Base-by-base conservation (phyloP, 2,888 invertebrate species). In the Cryptus armator region DNA sequence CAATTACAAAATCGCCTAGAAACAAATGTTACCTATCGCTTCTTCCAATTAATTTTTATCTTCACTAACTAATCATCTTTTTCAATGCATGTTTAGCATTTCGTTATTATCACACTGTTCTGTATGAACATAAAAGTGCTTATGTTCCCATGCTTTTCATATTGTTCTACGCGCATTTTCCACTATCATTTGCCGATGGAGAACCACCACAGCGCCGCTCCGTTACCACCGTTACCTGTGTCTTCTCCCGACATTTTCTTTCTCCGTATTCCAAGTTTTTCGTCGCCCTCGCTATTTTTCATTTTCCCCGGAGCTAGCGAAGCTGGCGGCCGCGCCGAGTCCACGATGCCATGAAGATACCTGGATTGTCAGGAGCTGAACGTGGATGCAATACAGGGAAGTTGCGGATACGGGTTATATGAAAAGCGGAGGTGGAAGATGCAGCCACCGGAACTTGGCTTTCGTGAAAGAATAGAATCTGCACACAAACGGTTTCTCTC, bases 201-300 rank as follows among this genome's bases (percentile, higher is more conserved):
- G 64, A 62, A 48, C 72, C 62, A 74, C 46, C 59, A 1, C 29
- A 44, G 12, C 59, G 19, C n/a, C 37, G 32, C 19, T 43, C 66
- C 70, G 32, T 64, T 56, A 48, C 62, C 44, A 14, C 32, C 77
- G 51, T 46, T 76, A 66, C 64, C 72, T 68, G 81, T 62, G 72
- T 66, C 74, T 79, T 79, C 64, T 19, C 77, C 76, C 80, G 81
- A 80, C 76, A 81, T 82, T 85, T 87, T 85, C 80, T 86, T 37
- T 84, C 48, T 16, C 81, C 80, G 87, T 76, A 83, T 89, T 89
- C 76, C 88, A 87, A 90, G 87, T 90, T 90, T 88, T 90, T 89
- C 89, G 89, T 90, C 89, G 88, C 89, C 79, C 83, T 86, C 85
- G 88, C 86, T 89, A 86, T 90, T 90, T 90, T 87, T 90, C 88